phyloP scores from a whole-genome alignment of 1,140 invertebrate species.

The Steinernema khuongi region DNA sequence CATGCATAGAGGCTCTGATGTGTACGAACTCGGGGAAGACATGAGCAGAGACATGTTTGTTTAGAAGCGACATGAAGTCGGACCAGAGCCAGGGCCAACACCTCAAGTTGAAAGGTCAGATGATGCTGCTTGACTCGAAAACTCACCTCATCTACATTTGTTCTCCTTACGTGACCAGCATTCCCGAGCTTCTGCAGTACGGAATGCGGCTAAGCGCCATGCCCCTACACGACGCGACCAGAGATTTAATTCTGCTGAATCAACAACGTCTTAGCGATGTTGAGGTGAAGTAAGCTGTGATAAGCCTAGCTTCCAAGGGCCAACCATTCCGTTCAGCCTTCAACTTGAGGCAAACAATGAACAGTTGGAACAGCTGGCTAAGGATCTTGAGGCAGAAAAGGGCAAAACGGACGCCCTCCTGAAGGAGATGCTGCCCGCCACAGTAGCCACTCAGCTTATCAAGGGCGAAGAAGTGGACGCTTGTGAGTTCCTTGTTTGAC shows the following conservation, averaged over 20 bases:
- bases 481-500: constrained; percentile 34
- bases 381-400: constrained; percentile 88
- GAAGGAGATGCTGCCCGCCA: constrained; percentile 47
- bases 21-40: neutral
- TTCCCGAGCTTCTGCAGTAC: constrained; percentile 54
- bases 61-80: neutral
- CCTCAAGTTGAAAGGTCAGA: constrained; percentile 44
- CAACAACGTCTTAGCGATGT: constrained; percentile 97
- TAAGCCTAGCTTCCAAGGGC: neutral
- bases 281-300: constrained; percentile 77
- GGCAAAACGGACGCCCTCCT: constrained; percentile 78
- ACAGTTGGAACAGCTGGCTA: constrained; percentile 87
- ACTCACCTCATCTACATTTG: constrained; percentile 51
- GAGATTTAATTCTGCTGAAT: constrained; percentile 89
- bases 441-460: constrained; percentile 56
- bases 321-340: constrained; percentile 30
- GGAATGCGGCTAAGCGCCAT: constrained; percentile 89
- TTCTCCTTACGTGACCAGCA: constrained; percentile 56
- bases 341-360: constrained; percentile 88
- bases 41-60: neutral
- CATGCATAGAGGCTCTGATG: constrained; percentile 30
- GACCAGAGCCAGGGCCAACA: constrained; percentile 24
- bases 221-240: constrained; percentile 88
- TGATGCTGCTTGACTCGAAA: constrained; percentile 50
- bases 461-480: constrained; percentile 49